A percentile compares a stretch with the other conserved stretches of the same genome.
Evolutionary conservation across 2,888 invertebrate species (phyloP).

Genomic region (Nowickia ferox): DNA sequence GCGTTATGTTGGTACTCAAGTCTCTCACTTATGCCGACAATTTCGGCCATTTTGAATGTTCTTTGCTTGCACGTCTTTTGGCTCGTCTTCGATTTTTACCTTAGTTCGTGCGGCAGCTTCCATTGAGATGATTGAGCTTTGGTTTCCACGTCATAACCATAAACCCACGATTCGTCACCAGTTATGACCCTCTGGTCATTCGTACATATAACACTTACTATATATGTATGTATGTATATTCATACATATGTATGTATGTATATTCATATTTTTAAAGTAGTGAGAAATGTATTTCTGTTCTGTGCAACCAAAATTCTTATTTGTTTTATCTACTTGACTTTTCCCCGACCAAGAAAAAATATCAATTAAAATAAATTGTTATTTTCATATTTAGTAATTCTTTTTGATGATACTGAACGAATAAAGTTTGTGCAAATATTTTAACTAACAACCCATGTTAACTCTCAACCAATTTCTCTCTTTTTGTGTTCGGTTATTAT

Average conservation of each 20-base stretch:
- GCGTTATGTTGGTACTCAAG: too few species aligned
- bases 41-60: too few species aligned
- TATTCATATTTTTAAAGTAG: not conserved
- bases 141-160: too few species aligned
- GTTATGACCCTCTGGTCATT: too few species aligned
- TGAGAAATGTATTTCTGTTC: not conserved
- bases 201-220: not conserved
- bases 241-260: not conserved
- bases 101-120: too few species aligned
- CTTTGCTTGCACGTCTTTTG: too few species aligned
- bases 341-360: conserved; percentile 38
- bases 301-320: not conserved
- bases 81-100: too few species aligned
- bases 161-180: too few species aligned
- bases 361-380: conserved; percentile 68
- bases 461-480: conserved; percentile 9
- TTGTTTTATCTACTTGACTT: not conserved
- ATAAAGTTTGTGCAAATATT: conserved; percentile 34
- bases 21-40: too few species aligned
- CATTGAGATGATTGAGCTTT: too few species aligned
- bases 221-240: too few species aligned
- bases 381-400: conserved; percentile 68
- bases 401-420: conserved; percentile 59
- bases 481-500: conserved; percentile 3
- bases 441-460: not conserved